phyloP scores from a whole-genome alignment of 2,113 vertebrate genomes.

The Chascanopsetta lugubris region DNA sequence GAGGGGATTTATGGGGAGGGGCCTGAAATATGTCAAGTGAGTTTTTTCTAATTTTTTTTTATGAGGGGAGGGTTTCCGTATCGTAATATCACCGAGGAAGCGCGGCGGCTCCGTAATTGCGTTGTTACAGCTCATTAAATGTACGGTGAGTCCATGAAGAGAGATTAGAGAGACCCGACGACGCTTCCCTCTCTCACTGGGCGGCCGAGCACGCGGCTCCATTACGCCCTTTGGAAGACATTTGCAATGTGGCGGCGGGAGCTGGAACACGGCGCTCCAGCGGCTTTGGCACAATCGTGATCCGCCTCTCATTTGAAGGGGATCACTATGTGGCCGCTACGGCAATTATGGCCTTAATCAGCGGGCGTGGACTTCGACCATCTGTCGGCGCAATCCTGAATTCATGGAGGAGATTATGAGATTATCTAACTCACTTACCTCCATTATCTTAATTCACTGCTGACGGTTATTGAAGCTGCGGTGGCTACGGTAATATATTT shows the following conservation, averaged over 20 bases:
- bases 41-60: too few relatives aligned
- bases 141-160: slow-evolving; percentile 66
- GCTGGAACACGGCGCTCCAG: slow-evolving; percentile 26
- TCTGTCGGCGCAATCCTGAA: neutral
- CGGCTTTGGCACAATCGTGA: neutral
- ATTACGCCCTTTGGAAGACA: slow-evolving; percentile 57
- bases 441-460: neutral
- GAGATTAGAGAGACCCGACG: slow-evolving; percentile 55
- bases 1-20: slow-evolving; percentile 62
- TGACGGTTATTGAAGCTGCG: neutral
- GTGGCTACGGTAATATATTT: too few relatives aligned
- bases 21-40: slow-evolving; percentile 67
- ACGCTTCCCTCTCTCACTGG: slow-evolving; percentile 51
- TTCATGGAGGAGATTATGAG: neutral
- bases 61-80: slow-evolving; percentile 50
- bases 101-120: slow-evolving; percentile 69
- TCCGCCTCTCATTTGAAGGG: slow-evolving; percentile 4
- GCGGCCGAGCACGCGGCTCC: slow-evolving; percentile 36
- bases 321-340: neutral
- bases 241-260: slow-evolving; percentile 51
- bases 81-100: slow-evolving; percentile 51
- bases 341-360: slow-evolving; percentile 6
- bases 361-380: neutral
- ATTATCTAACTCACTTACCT: neutral
- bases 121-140: slow-evolving; percentile 76